These are phyloP conservation scores for Myoxocephalus aenaeus DNA, from an alignment of 2,797 vertebrate genomes.

Conservation along the genomic window DNA sequence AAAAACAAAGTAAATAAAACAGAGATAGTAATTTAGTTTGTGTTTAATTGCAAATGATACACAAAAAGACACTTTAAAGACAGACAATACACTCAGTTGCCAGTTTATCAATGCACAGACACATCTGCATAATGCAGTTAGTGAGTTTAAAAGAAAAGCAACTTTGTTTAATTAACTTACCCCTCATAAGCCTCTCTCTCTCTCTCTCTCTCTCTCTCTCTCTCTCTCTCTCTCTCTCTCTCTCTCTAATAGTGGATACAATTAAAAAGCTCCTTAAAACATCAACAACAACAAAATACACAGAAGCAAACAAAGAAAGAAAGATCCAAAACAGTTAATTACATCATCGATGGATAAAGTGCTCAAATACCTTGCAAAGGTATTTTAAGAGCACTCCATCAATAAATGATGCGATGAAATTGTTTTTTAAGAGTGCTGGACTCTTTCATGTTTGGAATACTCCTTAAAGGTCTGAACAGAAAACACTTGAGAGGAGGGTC, in stretches of 20 bases:
- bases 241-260: background rate
- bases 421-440: background rate
- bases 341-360: slow-evolving; percentile 26
- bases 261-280: background rate
- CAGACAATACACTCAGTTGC: background rate
- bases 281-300: background rate
- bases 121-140: background rate
- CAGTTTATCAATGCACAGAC: background rate
- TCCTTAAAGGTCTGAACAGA: background rate
- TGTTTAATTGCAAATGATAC: background rate
- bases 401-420: slow-evolving; percentile 18
- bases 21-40: background rate
- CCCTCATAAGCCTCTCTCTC: background rate
- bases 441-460: slow-evolving; percentile 12
- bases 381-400: slow-evolving; percentile 12
- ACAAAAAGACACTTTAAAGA: background rate
- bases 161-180: background rate
- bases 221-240: background rate
- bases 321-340: slow-evolving; percentile 11
- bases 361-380: slow-evolving; percentile 16
- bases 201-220: background rate
- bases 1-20: background rate
- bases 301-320: background rate
- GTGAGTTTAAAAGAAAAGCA: background rate
- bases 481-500: slow-evolving; percentile 1